Evolutionary conservation across 2,797 vertebrate species (phyloP), one percentile per base, ranked within the genome.

Genomic region (Ceryle rudis): DNA sequence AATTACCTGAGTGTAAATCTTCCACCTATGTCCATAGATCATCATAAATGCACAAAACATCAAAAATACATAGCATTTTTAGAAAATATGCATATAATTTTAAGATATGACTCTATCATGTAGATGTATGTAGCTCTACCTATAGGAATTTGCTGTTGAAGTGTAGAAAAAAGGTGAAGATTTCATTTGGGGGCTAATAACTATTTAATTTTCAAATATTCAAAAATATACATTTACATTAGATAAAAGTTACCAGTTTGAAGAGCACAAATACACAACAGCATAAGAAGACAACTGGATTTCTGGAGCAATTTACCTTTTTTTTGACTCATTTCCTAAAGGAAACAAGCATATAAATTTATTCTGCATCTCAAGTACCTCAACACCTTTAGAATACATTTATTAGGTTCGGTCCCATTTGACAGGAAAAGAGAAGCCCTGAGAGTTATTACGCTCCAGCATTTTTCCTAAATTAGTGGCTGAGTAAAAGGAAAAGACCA

Each of bases 31-130:
- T 47, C 44, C 70, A 74, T 2, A 33, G 25, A 33, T 5, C 58
- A 73, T 20, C 26, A 41, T 10, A 70, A 21, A 4, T n/a, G 41
- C 86, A 71, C 31, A 49, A 42, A 91, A 54, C 54, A 41, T 28
- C 1, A 2, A 17, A 51, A 65, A 17, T 0, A 35, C 2, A 11
- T 8, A 28, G 31, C 12, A 21, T 14, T 41, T 60, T 14, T 28
- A 22, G 9, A 26, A 60, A 72, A 29, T 2, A 64, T 2, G 14
- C 1, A 5, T 4, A 22, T 2, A 2, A 39, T 33, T 70, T 61
- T 7, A 37, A 62, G 15, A 26, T n/a, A 31, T 16, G 9, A 58
- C 26, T 41, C 52, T 26, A 13, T 28, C 17, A 35, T 3, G 11
- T 8, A 54, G 26, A 13, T 62, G 11, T 11, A 71, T 28, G 25